These are phyloP conservation scores for Battus philenor DNA, from an alignment of 1,140 invertebrate genomes.

Conservation along the genomic window DNA sequence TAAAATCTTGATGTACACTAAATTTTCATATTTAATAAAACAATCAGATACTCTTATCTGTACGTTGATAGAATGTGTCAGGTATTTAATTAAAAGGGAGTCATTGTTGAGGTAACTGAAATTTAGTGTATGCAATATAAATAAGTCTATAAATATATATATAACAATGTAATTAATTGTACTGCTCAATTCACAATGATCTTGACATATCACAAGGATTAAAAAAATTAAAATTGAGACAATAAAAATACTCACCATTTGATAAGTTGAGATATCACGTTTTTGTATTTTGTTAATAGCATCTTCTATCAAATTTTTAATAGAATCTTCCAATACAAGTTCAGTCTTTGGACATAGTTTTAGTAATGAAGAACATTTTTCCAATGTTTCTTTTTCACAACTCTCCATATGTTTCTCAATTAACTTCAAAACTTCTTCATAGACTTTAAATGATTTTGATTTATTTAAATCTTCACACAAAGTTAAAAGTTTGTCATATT, in stretches of 20 bases:
- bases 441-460: constrained; percentile 40
- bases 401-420: constrained; percentile 34
- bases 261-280: constrained; percentile 76
- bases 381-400: constrained; percentile 32
- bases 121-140: too few species aligned
- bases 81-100: too few species aligned
- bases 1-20: too few species aligned
- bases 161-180: too few species aligned
- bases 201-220: too few species aligned
- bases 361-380: constrained; percentile 41
- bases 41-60: too few species aligned
- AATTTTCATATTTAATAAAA: too few species aligned
- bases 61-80: too few species aligned
- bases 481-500: constrained; percentile 77
- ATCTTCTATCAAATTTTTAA: constrained; percentile 75
- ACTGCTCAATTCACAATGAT: too few species aligned
- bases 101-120: too few species aligned
- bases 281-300: constrained; percentile 72
- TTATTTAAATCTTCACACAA: constrained; percentile 45
- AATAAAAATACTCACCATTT: constrained; percentile 59
- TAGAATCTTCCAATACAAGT: constrained; percentile 50
- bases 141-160: too few species aligned
- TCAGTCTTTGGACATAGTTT: constrained; percentile 27
- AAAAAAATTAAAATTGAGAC: constrained; percentile 8
- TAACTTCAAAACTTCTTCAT: constrained; percentile 42